Base-by-base conservation (phyloP, 2,888 invertebrate species). In the Diarsia brunnea region DNA sequence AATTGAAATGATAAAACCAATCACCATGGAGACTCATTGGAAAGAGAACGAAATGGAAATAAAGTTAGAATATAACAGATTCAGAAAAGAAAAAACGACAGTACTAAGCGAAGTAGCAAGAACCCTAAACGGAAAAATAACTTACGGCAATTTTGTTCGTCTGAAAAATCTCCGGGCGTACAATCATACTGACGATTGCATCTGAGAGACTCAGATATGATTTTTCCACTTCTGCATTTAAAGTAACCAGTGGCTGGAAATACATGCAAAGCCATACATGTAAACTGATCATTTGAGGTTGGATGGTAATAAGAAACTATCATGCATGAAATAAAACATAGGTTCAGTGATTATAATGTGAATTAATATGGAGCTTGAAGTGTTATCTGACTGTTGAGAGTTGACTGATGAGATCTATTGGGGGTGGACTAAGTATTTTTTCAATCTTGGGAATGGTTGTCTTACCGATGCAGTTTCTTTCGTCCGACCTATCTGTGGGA, bases 71-170 rank as follows among this genome's bases (percentile, higher is more conserved):
- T 73, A 53, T 76, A 73, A 83, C 64, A 81, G 68, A 73, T 76
- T 81, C 66, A 76, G 74, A 84, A 43, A 63, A 80, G 82, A 75
- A 75, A 83, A 82, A 84, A 73, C 85, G 76, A 81, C 77, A 86
- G 71, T 64, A 38, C 38, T 38, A 79, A 82, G 86, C 79, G 31
- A 79, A 74, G 45, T 82, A 82, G 67, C 27, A 85, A 75, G 81
- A 81, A 85, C 81, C 85, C 69, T 84, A 72, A 84, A 84, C 76
- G 71, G 73, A 81, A 79, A 71, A 71, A 79, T 75, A 93, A 98
- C 98, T 98, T 98, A 98, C 98, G 97, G 97, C 98, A 98, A 92
- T 97, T 97, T 89, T 97, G 97, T 95, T 98, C 98, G 93, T 98
- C 98, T 58, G 98, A 97, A 92, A 97, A 97, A 96, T 98, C 98